phyloP scores from a whole-genome alignment of 2,113 vertebrate species.

The Brachyhypopomus gauderio region DNA sequence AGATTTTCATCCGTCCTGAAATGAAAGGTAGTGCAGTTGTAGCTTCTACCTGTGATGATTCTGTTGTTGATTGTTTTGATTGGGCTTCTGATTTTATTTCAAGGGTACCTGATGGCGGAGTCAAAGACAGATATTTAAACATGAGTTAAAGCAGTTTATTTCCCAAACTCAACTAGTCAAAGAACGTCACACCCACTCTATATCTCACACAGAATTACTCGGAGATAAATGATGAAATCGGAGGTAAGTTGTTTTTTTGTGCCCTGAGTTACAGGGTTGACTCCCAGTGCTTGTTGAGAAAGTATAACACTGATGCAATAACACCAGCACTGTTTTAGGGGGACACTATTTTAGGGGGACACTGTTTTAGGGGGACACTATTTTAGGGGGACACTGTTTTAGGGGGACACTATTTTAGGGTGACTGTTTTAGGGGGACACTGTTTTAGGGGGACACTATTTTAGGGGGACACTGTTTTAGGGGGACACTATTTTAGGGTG shows the following conservation, averaged over 20 bases:
- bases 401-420: too few species aligned
- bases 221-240: constrained; percentile 38
- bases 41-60: neutral
- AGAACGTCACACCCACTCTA: neutral
- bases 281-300: constrained; percentile 6
- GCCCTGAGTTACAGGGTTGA: constrained; percentile 1
- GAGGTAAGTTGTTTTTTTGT: constrained; percentile 19
- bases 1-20: neutral
- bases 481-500: too few species aligned
- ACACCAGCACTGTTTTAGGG: constrained; percentile 26
- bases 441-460: neutral
- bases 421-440: too few species aligned
- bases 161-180: constrained; percentile 14
- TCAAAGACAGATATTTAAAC: neutral
- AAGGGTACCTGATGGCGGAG: neutral
- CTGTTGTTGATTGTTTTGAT: neutral
- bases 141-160: constrained; percentile 7
- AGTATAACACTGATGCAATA: constrained; percentile 33
- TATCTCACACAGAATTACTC: neutral
- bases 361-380: neutral
- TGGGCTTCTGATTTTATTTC: neutral
- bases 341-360: neutral
- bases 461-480: too few species aligned
- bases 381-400: neutral
- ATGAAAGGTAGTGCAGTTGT: neutral